Percentiles rank a stretch among this genome's conserved stretches.
phyloP scores from a whole-genome alignment of 2,113 vertebrate genomes.

The Caranx melampygus region DNA sequence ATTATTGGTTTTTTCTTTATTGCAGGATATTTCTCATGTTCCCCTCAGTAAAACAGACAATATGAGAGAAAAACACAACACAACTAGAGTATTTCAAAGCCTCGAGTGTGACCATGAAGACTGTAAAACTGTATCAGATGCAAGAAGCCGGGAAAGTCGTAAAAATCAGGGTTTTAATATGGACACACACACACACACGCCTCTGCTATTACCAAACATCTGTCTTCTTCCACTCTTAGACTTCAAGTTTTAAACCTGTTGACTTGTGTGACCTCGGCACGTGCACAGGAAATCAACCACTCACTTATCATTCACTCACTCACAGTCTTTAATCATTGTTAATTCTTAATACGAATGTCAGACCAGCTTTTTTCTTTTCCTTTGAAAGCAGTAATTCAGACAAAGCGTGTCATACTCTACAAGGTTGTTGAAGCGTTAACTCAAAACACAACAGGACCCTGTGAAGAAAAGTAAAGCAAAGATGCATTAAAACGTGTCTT shows the following conservation, averaged over 20 bases:
- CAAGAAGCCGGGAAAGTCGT: slow-evolving; percentile 38
- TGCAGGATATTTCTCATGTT: slow-evolving; percentile 49
- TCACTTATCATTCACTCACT: slow-evolving; percentile 11
- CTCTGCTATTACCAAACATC: slow-evolving; percentile 32
- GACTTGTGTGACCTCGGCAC: not conserved
- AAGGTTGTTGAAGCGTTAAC: no score
- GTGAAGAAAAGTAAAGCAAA: no score
- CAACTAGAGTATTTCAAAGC: slow-evolving; percentile 19
- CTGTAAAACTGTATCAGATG: slow-evolving; percentile 60
- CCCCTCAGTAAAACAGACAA: slow-evolving; percentile 23
- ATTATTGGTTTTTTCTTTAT: slow-evolving; percentile 31
- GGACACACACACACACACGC: not conserved
- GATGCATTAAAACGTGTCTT: no score
- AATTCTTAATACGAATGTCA: not conserved
- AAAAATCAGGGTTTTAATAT: slow-evolving; percentile 35
- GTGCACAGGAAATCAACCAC: slow-evolving; percentile 29
- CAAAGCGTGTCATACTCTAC: no score
- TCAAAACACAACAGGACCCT: no score
- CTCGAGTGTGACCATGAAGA: slow-evolving; percentile 13
- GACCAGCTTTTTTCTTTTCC: not conserved
- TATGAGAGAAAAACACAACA: slow-evolving; percentile 12
- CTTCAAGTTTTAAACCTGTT: slow-evolving; percentile 12
- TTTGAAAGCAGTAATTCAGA: not conserved
- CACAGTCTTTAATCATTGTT: no score
- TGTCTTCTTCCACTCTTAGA: slow-evolving; percentile 25